These are phyloP conservation scores for Entomyzon cyanotis DNA, from an alignment of 2,113 vertebrate genomes.

Conservation along the genomic window DNA sequence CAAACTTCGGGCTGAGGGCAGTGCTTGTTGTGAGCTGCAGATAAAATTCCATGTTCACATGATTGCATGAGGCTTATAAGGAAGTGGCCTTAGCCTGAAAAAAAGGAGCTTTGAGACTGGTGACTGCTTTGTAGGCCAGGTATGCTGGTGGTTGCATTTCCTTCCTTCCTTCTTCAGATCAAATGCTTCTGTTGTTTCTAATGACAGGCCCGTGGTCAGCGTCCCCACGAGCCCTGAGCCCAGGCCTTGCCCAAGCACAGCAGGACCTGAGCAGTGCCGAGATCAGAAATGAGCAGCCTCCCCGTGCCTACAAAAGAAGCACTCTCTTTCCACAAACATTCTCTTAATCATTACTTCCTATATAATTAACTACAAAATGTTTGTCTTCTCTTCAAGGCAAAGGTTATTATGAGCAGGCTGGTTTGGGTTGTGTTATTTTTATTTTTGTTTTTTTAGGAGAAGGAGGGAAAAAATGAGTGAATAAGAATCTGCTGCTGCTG, in stretches of 20 bases:
- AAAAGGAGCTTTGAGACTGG: constrained; percentile 22
- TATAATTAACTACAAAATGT: constrained; percentile 3
- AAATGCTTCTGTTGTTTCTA: not conserved
- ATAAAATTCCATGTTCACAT: constrained; percentile 45
- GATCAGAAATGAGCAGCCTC: not conserved
- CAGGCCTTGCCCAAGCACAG: not conserved
- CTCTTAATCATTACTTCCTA: constrained; percentile 19
- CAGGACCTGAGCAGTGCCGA: not conserved
- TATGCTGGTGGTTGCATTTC: not conserved
- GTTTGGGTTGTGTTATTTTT: not conserved
- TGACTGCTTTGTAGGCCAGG: constrained; percentile 40
- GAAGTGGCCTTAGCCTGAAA: constrained; percentile 38
- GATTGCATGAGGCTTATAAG: constrained; percentile 35
- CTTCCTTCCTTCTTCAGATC: constrained; percentile 16
- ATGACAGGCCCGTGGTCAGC: not conserved
- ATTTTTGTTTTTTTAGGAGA: not conserved
- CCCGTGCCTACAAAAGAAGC: not conserved
- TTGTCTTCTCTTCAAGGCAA: constrained; percentile 18
- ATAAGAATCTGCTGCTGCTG: not conserved
- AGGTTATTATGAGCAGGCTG: constrained; percentile 8
- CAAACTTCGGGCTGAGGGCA: constrained; percentile 25
- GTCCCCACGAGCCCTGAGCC: not conserved
- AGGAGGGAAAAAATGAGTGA: not conserved
- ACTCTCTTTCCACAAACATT: not conserved
- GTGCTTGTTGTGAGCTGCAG: constrained; percentile 23